A percentile compares a stretch with the other conserved stretches of the same genome.
These are phyloP conservation scores for Cardinalis cardinalis DNA, from an alignment of 2,113 vertebrate genomes.

Conservation along the genomic window DNA sequence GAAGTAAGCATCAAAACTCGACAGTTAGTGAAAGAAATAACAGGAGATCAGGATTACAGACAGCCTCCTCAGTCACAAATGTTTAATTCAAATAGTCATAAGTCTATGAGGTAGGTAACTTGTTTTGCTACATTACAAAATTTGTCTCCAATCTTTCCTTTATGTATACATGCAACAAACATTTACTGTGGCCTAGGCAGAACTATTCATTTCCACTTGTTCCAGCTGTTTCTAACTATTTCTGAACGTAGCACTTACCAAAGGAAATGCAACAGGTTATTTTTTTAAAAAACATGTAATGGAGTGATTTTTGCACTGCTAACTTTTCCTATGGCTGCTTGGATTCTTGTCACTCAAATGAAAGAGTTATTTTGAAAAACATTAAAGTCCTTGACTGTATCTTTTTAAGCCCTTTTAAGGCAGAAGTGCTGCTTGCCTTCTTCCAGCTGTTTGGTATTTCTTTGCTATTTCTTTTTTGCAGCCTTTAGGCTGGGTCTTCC, in stretches of 20 bases:
- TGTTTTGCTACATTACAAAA: constrained; percentile 32
- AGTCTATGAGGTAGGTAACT: constrained; percentile 42
- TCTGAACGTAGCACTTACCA: constrained; percentile 17
- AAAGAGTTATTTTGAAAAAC: background rate
- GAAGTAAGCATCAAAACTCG: background rate
- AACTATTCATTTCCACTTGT: constrained; percentile 56
- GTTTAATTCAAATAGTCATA: constrained; percentile 54
- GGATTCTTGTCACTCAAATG: background rate
- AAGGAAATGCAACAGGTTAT: constrained; percentile 26
- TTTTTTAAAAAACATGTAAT: background rate
- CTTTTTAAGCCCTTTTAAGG: background rate
- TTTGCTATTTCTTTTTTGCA: background rate
- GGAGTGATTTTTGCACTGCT: constrained; percentile 26
- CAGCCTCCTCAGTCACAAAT: background rate
- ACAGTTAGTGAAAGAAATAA: background rate
- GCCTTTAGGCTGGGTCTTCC: background rate
- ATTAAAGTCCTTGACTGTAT: background rate
- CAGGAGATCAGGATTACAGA: background rate
- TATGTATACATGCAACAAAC: constrained; percentile 18
- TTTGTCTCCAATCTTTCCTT: constrained; percentile 16
- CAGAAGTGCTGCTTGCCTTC: background rate
- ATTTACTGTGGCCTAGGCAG: constrained; percentile 42
- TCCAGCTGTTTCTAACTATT: constrained; percentile 48
- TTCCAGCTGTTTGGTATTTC: background rate
- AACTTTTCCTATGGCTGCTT: constrained; percentile 30